Evolutionary conservation across 2,888 invertebrate genomes (phyloP).

Genomic region (Diachrysia chrysitis): DNA sequence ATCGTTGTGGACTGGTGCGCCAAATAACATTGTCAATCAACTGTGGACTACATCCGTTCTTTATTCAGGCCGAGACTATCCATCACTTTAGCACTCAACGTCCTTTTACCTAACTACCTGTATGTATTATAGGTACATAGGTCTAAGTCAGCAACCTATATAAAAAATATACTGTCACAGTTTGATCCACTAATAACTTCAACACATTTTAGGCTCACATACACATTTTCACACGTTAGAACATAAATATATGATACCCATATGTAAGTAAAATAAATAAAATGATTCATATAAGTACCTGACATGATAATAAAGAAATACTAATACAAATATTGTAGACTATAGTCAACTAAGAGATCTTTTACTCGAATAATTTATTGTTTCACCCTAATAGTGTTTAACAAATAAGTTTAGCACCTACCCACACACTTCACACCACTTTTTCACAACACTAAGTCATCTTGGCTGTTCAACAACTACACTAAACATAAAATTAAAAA

Average conservation of each 20-base stretch:
- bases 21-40: conserved; percentile 69
- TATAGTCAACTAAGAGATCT: neutral
- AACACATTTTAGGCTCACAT: neutral
- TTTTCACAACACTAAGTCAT: conserved; percentile 14
- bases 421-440: conserved; percentile 4
- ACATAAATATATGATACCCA: neutral
- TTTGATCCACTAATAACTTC: neutral
- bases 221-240: neutral
- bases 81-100: conserved; percentile 70
- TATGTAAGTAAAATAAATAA: neutral
- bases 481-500: neutral
- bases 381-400: neutral
- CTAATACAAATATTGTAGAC: neutral
- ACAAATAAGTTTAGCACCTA: neutral
- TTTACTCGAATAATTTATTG: neutral
- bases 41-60: conserved; percentile 71
- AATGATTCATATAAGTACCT: neutral
- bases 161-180: neutral
- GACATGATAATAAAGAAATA: neutral
- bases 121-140: neutral
- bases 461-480: neutral
- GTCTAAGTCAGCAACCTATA: neutral
- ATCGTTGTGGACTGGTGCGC: conserved; percentile 54
- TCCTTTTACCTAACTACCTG: conserved; percentile 21
- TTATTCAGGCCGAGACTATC: conserved; percentile 72